Base-by-base conservation (phyloP, 2,888 invertebrate species). In the Dasysyrphus albostriatus region DNA sequence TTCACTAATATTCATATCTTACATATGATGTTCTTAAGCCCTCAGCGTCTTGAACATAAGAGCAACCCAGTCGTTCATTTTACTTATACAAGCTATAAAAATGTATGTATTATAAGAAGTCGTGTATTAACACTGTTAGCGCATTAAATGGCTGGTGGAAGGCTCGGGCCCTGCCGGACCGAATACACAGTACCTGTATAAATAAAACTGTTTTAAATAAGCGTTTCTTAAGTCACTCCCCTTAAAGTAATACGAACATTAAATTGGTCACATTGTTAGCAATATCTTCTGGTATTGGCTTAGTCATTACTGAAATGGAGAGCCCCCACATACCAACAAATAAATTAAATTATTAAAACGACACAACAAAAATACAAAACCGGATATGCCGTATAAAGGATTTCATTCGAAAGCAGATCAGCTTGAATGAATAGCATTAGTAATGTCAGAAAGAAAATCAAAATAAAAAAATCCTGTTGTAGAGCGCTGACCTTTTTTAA, bases 401-500 rank as follows among this genome's bases (percentile, higher is more conserved):
- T 70, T 81, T 32, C 34, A 67, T 58, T 75, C 4, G 63, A 58
- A 65, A 44, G 65, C 61, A 29, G 24, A 44, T 32, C 39, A 44
- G 37, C 47, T 67, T 16, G 37, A 67, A 29, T 47, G 19, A 49
- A 49, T 49, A 67, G 47, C 12, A 61, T 12, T n/a, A 32, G 32
- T 47, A 32, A 32, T 47, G 8, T 16, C 44, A 12, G 5, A 51
- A 24, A 69, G 54, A n/a, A 47, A 32, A 19, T 44, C 8, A 29
- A 73, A 24, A 34, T 16, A 10, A 24, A 73, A 56, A 81, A 87
- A 79, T 87, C 87, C 87, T 87, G 87, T 83, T 87, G 87, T 83
- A 75, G 87, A 83, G 63, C 87, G 75, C 87, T 87, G 87, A 87
- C 87, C 87, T 87, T 83, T 85, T 77, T 70, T 63, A 59, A 83